Base-by-base conservation (phyloP, 2,797 vertebrate genomes). In the Takifugu rubripes region DNA sequence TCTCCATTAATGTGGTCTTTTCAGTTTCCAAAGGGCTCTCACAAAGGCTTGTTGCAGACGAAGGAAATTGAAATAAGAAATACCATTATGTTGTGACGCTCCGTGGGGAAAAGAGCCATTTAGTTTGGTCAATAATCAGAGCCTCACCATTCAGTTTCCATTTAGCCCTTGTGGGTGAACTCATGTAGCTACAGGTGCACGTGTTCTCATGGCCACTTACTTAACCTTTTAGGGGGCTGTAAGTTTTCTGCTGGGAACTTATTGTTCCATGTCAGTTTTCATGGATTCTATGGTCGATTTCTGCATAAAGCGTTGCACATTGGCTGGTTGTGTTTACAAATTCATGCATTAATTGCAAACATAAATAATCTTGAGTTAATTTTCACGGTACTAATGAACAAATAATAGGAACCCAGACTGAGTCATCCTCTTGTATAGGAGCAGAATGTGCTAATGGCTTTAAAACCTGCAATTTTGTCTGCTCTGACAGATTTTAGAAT, bases 121-220 rank as follows among this genome's bases (percentile, higher is more conserved):
- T 79, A 78, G 74, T 59, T 52, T 44, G 61, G 76, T 86, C 84
- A 79, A 77, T 87, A 79, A 63, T 74, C 59, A 64, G 72, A 68
- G 61, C 75, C 64, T 73, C 74, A 78, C 68, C 57, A 65, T 70
- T 81, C 45, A 59, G 12, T 59, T 71, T 74, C 51, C 56, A 29
- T 68, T 74, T 49, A 49, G 62, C 62, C 58, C 74, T 66, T 59
- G 60, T 74, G 51, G 55, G 67, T 56, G 54, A 72, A 52, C 57
- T 71, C 74, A 74, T 77, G 52, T 72, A 70, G 15, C 59, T 43
- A 53, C 21, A 54, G 47, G 56, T 54, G 33, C 1, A 5, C 62
- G 26, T 60, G 25, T 51, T 40, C 40, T 57, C 21, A 59, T 24
- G 53, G 5, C 21, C 51, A 54, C 55, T 40, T 3, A 26, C 46